Percentiles rank a stretch among this genome's conserved stretches.
Conservation (phyloP, 2,888 invertebrate genomes). For the Brachylomia viminalis region DNA sequence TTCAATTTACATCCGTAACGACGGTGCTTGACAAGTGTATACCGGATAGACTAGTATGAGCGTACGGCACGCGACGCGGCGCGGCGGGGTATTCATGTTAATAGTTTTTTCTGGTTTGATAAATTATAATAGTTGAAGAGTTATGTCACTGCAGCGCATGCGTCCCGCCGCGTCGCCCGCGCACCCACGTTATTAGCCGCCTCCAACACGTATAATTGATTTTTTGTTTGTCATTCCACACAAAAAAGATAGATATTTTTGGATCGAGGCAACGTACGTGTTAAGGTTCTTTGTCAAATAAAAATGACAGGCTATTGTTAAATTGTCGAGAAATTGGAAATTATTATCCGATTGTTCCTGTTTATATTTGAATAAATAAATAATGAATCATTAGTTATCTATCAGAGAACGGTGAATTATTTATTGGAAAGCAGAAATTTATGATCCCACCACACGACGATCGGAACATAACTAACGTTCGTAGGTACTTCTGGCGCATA, state of each 20-base stretch:
- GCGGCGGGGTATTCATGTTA: conserved; percentile 82
- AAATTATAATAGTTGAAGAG: conserved; percentile 85
- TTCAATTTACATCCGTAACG: conserved; percentile 83
- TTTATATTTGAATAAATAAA: conserved; percentile 53
- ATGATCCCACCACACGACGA: conserved; percentile 18
- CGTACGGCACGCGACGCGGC: conserved; percentile 82
- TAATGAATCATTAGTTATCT: conserved; percentile 51
- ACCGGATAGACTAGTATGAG: conserved; percentile 79
- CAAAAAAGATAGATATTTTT: conserved; percentile 67
- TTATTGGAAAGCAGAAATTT: conserved; percentile 34
- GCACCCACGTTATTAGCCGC: conserved; percentile 80
- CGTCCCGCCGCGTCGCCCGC: conserved; percentile 70
- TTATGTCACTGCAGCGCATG: conserved; percentile 81
- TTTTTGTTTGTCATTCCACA: conserved; percentile 86
- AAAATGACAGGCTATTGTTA: conserved; percentile 68
- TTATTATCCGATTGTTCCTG: conserved; percentile 65
- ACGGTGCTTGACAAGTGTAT: conserved; percentile 73
- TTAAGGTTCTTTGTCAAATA: conserved; percentile 65
- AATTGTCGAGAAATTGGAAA: conserved; percentile 60
- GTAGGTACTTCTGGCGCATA: conserved; percentile 47
- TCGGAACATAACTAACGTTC: conserved; percentile 24
- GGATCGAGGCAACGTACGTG: conserved; percentile 53
- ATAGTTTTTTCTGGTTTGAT: conserved; percentile 83
- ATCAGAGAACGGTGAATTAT: conserved; percentile 33
- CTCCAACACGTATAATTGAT: conserved; percentile 82